Evolutionary conservation across 2,797 vertebrate genomes (phyloP).

Genomic region (Chelonia mydas): DNA sequence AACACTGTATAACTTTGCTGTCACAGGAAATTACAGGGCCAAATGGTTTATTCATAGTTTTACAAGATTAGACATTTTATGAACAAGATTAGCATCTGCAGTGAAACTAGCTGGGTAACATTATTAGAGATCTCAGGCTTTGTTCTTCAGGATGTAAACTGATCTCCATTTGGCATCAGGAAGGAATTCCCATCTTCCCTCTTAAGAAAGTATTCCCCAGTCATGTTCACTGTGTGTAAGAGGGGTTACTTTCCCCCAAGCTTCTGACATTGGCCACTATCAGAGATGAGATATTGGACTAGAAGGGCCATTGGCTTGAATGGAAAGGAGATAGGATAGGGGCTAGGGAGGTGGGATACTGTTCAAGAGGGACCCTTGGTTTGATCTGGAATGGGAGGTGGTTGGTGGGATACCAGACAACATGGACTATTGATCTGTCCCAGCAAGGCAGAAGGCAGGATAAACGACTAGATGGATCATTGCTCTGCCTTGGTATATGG

Average conservation of each 20-base stretch:
- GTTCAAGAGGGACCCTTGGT: neutral
- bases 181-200: conserved; percentile 19
- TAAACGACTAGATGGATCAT: neutral
- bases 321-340: neutral
- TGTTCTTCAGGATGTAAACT: conserved; percentile 21
- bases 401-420: neutral
- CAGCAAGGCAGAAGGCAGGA: neutral
- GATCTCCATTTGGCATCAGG: conserved; percentile 23
- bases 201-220: neutral
- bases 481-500: neutral
- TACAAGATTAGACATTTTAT: conserved; percentile 31
- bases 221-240: neutral
- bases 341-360: neutral
- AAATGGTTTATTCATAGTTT: conserved; percentile 20
- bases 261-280: neutral
- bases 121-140: conserved; percentile 33
- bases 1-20: neutral
- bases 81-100: conserved; percentile 65
- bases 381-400: neutral
- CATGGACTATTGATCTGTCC: neutral
- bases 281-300: neutral
- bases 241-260: neutral
- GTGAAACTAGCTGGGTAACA: conserved; percentile 54
- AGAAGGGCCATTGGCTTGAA: neutral
- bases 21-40: conserved; percentile 58